Evolutionary conservation across 2,888 invertebrate species (phyloP), one percentile per base, ranked within the genome.

Genomic region (Zaprionus obscuricornis): DNA sequence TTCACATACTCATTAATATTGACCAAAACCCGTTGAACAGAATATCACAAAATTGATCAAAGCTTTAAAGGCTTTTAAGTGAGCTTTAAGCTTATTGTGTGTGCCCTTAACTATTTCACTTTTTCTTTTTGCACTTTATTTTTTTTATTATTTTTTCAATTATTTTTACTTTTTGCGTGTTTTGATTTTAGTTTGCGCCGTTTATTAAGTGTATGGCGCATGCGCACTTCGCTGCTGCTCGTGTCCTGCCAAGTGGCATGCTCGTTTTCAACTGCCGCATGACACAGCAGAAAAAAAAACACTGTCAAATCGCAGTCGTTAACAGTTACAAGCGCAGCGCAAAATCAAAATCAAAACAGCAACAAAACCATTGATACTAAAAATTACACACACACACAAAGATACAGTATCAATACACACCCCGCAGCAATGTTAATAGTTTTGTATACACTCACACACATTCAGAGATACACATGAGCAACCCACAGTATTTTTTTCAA

Each of bases 161-260:
- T 37, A 4, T 16, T 24, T 31, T 16, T n/a, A n/a, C 8, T 33
- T 42, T 7, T 22, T 3, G 36, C 4, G 13, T 7, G 37, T 36
- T 52, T 63, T 24, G 39, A 42, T 26, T 40, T 55, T 27, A 7
- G 2, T 11, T 56, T 37, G 46, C 27, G 52, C 54, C 43, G 63
- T 16, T 69, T 49, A 4, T 29, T 26, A 39, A 70, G 70, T 62
- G 47, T 57, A 20, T 54, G 45, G 73, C 78, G 82, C 86, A 66
- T 71, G 62, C 66, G 75, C 74, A 57, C 29, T 74, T 74, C 66
- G 67, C 69, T 74, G 75, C 60, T 60, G 74, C 57, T 55, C 77
- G 79, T 89, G 88, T 88, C 88, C 88, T 89, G 87, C 87, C 83
- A 85, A 88, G 88, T 88, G 89, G 88, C 85, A 81, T 75, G 88